Conservation (phyloP, 2,113 vertebrate species). For the Amblyopsis rosae region DNA sequence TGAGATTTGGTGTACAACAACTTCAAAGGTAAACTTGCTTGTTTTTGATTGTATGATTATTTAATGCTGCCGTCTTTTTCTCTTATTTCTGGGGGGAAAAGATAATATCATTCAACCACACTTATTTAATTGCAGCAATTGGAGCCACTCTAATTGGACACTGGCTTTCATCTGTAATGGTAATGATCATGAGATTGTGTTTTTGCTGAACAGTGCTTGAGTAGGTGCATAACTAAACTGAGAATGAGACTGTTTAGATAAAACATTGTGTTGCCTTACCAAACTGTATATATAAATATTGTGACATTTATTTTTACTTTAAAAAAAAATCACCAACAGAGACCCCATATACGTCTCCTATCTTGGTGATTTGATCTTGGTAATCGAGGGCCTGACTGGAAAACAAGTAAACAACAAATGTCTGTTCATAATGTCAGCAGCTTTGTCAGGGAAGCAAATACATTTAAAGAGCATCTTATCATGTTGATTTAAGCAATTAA, state of each 20-base stretch:
- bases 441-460: conserved; percentile 65
- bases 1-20: conserved; percentile 73
- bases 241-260: conserved; percentile 42
- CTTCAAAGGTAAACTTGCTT: conserved; percentile 79
- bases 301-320: conserved; percentile 13
- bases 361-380: conserved; percentile 64
- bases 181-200: conserved; percentile 81
- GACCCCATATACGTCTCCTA: conserved; percentile 31
- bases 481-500: conserved; percentile 82
- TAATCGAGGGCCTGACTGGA: conserved; percentile 64
- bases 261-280: conserved; percentile 5
- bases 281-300: background rate
- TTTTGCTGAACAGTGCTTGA: conserved; percentile 69
- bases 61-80: conserved; percentile 77
- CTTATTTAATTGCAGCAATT: conserved; percentile 86
- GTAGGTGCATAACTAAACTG: conserved; percentile 12
- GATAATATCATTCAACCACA: conserved; percentile 85
- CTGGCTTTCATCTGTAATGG: conserved; percentile 83
- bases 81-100: conserved; percentile 76
- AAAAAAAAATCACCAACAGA: background rate
- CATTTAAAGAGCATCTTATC: conserved; percentile 80
- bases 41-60: conserved; percentile 83
- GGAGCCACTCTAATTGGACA: conserved; percentile 77
- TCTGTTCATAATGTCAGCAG: conserved; percentile 63
- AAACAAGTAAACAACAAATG: conserved; percentile 68